Evolutionary conservation across 2,113 vertebrate species (phyloP).

Genomic region (Ahaetulla prasina): DNA sequence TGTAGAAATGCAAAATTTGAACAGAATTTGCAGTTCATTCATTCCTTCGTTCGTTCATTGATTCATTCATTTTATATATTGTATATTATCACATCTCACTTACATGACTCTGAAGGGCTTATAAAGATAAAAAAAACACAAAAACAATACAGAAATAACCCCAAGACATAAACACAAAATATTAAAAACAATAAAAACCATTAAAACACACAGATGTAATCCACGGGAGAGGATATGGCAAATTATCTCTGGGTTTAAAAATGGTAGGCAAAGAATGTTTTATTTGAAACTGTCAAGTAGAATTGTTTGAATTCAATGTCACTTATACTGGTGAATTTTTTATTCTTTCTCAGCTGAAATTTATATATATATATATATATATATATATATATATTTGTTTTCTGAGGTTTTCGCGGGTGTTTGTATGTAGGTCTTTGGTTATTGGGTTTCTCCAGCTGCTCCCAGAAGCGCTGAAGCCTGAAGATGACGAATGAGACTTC

Average conservation of each 20-base stretch:
- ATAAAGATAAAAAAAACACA: background rate
- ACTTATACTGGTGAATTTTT: background rate
- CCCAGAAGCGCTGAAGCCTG: too few species aligned
- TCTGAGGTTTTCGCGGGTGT: too few species aligned
- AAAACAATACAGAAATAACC: background rate
- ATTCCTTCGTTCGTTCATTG: background rate
- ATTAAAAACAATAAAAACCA: background rate
- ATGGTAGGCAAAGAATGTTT: background rate
- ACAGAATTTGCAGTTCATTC: background rate
- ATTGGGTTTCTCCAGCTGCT: too few species aligned
- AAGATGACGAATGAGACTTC: too few species aligned
- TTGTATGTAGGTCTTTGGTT: too few species aligned
- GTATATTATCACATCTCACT: background rate
- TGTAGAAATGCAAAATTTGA: background rate
- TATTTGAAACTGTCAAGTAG: background rate
- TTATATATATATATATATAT: too few species aligned
- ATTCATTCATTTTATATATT: background rate
- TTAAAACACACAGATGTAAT: background rate
- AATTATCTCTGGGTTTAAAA: background rate
- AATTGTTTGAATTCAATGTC: background rate
- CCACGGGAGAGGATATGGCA: background rate
- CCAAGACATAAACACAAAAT: background rate
- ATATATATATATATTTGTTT: too few species aligned
- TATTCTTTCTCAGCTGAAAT: background rate
- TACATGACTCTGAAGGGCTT: background rate